Percentiles rank a stretch among this genome's conserved stretches.
Conservation (phyloP, 2,113 vertebrate species). For the Melanerpes formicivorus region DNA sequence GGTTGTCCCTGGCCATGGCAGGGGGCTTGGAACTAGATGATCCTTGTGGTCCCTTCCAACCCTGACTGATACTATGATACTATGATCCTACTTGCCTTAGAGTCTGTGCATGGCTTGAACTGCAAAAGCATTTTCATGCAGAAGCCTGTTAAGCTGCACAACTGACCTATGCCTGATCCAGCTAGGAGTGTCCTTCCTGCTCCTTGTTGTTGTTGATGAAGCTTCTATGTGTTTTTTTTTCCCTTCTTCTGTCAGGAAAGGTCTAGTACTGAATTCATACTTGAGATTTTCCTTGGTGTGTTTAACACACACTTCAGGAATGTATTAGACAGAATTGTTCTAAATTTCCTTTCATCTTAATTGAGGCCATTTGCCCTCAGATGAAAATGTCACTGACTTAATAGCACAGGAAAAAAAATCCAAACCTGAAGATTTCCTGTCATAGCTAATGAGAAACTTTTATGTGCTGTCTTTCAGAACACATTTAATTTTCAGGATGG, state of each 20-base stretch:
- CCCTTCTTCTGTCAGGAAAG: background rate
- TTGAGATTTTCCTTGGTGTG: background rate
- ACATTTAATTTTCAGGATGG: background rate
- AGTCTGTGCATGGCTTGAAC: background rate
- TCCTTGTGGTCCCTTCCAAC: too few species aligned
- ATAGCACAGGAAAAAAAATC: background rate
- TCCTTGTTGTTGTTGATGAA: background rate
- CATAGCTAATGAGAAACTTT: background rate
- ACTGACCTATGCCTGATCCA: background rate
- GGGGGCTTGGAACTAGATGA: too few species aligned
- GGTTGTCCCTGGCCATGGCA: too few species aligned
- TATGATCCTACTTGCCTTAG: background rate
- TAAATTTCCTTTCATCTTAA: conserved; percentile 28
- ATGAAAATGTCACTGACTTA: conserved; percentile 6
- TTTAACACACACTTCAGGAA: background rate
- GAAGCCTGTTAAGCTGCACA: background rate
- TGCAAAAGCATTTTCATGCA: background rate
- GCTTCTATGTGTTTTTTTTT: too few species aligned
- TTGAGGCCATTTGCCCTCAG: background rate
- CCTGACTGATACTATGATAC: too few species aligned
- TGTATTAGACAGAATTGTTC: background rate
- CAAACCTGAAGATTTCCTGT: background rate
- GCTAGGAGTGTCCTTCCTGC: background rate
- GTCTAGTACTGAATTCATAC: background rate
- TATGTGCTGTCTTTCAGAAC: background rate